Evolutionary conservation across 2,888 invertebrate genomes (phyloP), one percentile per base, ranked within the genome.

Genomic region (Leptinotarsa rubiginosa): DNA sequence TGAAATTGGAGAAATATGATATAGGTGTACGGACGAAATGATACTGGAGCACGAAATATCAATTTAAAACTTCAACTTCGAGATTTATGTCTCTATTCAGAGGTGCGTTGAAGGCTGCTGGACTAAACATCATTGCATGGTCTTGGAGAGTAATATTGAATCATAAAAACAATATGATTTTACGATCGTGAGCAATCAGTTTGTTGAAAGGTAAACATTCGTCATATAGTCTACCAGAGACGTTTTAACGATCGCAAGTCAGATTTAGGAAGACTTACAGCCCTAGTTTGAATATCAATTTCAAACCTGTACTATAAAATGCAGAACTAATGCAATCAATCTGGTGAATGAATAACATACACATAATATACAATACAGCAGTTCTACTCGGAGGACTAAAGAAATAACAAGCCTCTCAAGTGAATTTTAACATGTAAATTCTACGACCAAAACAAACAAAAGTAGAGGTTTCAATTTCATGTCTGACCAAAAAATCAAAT

Each of bases 61-160:
- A 75, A 75, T 75, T 75, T 67, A 31, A 62, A 72, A 47, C 65
- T 62, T 65, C 65, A 66, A 67, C 70, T 69, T 72, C 47, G 69
- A 66, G 72, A 72, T 69, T 75, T 72, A 75, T 75, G 72, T 75
- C 75, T 75, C 75, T 75, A 75, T 75, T 75, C 72, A 62, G n/a
- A 62, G 62, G 62, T 62, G 62, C 41, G 62, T 62, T 62, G 62
- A 62, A 52, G 54, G 31, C 54, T 54, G 68, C 49, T 68, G 50
- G 68, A 54, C 68, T 68, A 68, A 68, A 68, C 67, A 67, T 31
- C 68, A 25, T 50, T n/a, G 50, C 50, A 20, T 22, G 49, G 66
- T 67, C 52, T 67, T 67, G 52, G 41, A 41, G 41, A 67, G 52
- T 52, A 54, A 54, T 68, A 68, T 68, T 52, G 54, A 41, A 54